Evolutionary conservation across 2,113 vertebrate genomes (phyloP).

Genomic region (Alces alces): DNA sequence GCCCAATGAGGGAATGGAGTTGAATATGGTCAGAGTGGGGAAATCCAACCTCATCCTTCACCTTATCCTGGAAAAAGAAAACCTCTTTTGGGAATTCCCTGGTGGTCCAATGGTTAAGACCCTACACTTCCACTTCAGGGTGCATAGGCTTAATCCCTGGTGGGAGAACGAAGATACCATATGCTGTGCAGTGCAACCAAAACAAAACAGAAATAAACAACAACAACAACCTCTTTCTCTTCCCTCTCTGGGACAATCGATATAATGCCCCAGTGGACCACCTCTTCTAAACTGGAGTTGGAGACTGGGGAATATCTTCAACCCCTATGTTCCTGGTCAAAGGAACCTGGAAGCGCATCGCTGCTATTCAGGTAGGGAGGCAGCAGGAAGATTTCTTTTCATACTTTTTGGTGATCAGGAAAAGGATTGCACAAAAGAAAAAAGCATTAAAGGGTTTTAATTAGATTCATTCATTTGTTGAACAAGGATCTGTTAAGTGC

Average conservation of each 20-base stretch:
- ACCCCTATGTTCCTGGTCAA: not conserved
- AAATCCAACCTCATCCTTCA: not conserved
- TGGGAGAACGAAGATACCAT: not conserved
- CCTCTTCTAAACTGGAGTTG: not conserved
- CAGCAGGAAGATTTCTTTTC: not conserved
- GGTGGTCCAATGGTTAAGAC: not conserved
- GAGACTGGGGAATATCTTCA: not conserved
- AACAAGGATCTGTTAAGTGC: not conserved
- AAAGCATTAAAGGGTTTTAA: not conserved
- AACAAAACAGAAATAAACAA: not conserved
- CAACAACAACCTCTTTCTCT: not conserved
- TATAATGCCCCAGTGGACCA: not conserved
- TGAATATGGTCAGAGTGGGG: not conserved
- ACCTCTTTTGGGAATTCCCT: not conserved
- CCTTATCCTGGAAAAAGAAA: not conserved
- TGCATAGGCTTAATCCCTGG: not conserved
- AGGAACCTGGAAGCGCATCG: not conserved
- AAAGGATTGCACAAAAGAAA: not conserved
- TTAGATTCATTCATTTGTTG: not conserved
- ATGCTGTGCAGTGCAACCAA: not conserved
- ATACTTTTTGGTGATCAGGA: not conserved
- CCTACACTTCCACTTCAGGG: not conserved
- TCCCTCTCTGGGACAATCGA: not conserved
- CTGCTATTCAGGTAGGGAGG: not conserved
- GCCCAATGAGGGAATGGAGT: not conserved